Evolutionary conservation across 1,140 invertebrate genomes (phyloP).

Genomic region (Drosophila lacteicornis): DNA sequence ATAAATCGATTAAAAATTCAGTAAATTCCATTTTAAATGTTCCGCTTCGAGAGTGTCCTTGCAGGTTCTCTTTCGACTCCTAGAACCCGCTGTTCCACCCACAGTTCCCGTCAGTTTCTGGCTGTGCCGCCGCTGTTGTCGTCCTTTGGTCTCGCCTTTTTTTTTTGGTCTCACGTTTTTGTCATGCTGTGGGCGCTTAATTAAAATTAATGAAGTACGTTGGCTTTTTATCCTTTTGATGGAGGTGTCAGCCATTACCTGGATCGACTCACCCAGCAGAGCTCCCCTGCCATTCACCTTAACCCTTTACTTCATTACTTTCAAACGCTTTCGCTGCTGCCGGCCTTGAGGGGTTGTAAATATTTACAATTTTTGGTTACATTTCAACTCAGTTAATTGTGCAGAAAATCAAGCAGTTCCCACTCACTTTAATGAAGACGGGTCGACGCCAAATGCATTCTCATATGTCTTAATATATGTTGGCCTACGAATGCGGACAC

Average conservation of each 20-base stretch:
- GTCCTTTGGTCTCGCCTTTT: conserved; percentile 27
- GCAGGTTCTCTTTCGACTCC: conserved; percentile 19
- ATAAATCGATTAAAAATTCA: neutral
- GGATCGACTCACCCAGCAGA: conserved; percentile 6
- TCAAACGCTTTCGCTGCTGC: neutral
- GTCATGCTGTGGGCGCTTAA: conserved; percentile 72
- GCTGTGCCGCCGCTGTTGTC: conserved; percentile 2
- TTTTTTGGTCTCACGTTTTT: conserved; percentile 52
- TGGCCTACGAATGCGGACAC: too few species aligned
- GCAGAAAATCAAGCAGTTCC: conserved; percentile 33
- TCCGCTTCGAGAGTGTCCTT: conserved; percentile 15
- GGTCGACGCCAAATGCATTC: conserved; percentile 10
- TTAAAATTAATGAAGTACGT: conserved; percentile 80
- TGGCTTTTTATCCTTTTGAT: conserved; percentile 71
- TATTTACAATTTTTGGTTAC: conserved; percentile 66
- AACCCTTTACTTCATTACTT: neutral
- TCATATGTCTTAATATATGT: too few species aligned
- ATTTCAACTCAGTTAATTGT: conserved; percentile 73
- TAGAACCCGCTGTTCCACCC: neutral
- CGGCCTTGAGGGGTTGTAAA: conserved; percentile 47
- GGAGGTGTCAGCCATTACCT: conserved; percentile 56
- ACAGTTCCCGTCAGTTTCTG: neutral
- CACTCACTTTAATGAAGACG: conserved; percentile 18
- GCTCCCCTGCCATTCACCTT: neutral
- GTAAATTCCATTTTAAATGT: neutral